Base-by-base conservation (phyloP, 1,140 invertebrate genomes). In the Drosophila kanapiae region DNA sequence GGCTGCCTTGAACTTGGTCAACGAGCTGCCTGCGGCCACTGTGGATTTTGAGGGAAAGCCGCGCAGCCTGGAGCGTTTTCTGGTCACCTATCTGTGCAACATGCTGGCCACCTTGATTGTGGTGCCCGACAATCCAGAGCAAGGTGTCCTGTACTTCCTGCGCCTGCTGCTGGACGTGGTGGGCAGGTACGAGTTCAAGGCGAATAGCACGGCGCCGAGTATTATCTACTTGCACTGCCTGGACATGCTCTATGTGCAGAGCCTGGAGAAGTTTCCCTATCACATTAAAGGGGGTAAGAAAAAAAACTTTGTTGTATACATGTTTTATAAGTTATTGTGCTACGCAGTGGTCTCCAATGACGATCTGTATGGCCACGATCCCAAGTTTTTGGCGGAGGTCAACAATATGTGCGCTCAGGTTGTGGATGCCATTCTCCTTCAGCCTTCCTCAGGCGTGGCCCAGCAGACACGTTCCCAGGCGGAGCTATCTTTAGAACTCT, bases 91-190 rank as follows among this genome's bases (percentile, higher is more conserved):
- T 86, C 87, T 97, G 6, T 95, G 95, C 48, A 95, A 97, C 91
- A 96, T 99, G 92, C 93, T 98, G 45, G 97, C 97, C 0, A 97
- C 96, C 6, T 93, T 99, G 23, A 93, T 99, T 29, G 94, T 98
- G 53, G 96, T 98, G 31, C 98, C 98, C 8, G 98, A 99, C 92
- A 97, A 96, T 92, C 97, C 98, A 23, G 97, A 97, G 72, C 95
- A 96, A 76, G 96, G 96, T 13, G 95, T 96, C 23, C 92, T 98
- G 9, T 97, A 97, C 93, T 94, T 98, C 42, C 94, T 96, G 51
- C 94, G 96, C 70, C 94, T 95, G 7, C 92, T 98, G 9, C 91
- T 98, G 5, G 97, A 97, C 77, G 94, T 95, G 6, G 93, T 97
- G 13, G 95, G 96, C 79, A 94, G 95, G 72, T 96, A 95, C 81